phyloP scores from a whole-genome alignment of 1,140 invertebrate species.

The Drosophila triauraria region DNA sequence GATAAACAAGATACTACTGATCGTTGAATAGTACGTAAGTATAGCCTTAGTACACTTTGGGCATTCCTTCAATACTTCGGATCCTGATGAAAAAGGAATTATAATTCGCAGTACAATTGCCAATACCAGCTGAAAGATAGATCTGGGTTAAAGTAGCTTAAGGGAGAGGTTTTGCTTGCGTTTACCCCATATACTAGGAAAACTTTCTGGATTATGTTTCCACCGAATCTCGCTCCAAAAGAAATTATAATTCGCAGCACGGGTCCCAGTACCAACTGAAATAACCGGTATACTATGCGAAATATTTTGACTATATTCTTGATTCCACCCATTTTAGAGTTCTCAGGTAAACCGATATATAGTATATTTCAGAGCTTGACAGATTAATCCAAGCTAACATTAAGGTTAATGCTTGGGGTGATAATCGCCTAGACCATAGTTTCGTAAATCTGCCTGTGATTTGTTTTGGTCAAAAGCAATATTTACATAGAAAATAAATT shows the following conservation, averaged over 20 bases:
- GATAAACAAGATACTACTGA: constrained; percentile 7
- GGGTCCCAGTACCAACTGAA: constrained; percentile 34
- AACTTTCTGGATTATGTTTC: not conserved
- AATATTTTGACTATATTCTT: not conserved
- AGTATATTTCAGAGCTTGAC: not conserved
- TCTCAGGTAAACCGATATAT: not conserved
- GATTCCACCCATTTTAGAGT: not conserved
- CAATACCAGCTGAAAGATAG: constrained; percentile 17
- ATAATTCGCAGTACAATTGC: constrained; percentile 35
- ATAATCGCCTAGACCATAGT: not conserved
- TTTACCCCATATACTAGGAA: constrained; percentile 31
- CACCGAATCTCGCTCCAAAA: too few relatives aligned
- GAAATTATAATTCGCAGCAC: constrained; percentile 30
- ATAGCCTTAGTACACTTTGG: not conserved
- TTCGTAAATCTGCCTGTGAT: constrained; percentile 8
- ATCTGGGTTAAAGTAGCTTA: too few relatives aligned
- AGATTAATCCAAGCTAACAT: constrained; percentile 7
- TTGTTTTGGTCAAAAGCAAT: constrained; percentile 22
- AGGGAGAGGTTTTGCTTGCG: not conserved
- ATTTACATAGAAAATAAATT: constrained; percentile 39
- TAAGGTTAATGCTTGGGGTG: not conserved
- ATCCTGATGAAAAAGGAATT: not conserved
- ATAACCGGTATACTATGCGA: constrained; percentile 19
- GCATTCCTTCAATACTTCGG: not conserved
- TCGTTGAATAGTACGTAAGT: not conserved